phyloP scores from a whole-genome alignment of 2,113 vertebrate species.

The Coreoperca whiteheadi region DNA sequence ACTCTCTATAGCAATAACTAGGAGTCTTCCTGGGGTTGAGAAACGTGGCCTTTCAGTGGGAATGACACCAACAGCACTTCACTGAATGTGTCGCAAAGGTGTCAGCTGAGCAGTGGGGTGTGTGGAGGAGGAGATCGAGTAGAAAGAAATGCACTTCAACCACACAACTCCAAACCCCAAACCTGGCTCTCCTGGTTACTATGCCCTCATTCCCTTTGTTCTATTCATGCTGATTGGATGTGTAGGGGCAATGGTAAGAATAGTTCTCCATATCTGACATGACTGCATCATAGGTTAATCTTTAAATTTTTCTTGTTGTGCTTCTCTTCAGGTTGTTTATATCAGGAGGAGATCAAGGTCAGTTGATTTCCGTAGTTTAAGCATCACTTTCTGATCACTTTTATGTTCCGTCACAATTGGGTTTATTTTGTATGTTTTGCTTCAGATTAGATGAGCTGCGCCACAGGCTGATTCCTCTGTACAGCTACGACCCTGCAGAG shows the following conservation, averaged over 20 bases:
- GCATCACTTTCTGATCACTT: neutral
- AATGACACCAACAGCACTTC: constrained; percentile 14
- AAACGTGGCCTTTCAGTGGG: constrained; percentile 8
- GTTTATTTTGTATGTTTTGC: neutral
- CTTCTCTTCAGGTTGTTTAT: constrained; percentile 57
- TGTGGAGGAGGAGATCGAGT: neutral
- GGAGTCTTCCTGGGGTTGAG: neutral
- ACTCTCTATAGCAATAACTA: neutral
- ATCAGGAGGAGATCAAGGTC: constrained; percentile 61
- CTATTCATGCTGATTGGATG: constrained; percentile 48
- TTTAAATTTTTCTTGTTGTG: neutral
- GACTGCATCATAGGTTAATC: neutral
- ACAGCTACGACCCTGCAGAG: constrained; percentile 71
- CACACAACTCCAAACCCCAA: constrained; percentile 39
- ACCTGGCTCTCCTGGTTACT: constrained; percentile 45
- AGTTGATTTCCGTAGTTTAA: neutral
- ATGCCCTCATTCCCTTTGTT: constrained; percentile 33
- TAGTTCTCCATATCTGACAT: neutral
- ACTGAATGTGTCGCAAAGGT: constrained; percentile 61
- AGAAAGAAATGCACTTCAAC: constrained; percentile 51
- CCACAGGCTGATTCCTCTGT: constrained; percentile 73
- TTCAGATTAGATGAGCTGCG: constrained; percentile 66
- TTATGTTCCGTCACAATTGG: neutral
- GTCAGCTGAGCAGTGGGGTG: constrained; percentile 38
- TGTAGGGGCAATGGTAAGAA: constrained; percentile 63